Evolutionary conservation across 35 echinoderm and acorn worm genomes (phyloP).

Genomic region (Ophiothrix spiculata): DNA sequence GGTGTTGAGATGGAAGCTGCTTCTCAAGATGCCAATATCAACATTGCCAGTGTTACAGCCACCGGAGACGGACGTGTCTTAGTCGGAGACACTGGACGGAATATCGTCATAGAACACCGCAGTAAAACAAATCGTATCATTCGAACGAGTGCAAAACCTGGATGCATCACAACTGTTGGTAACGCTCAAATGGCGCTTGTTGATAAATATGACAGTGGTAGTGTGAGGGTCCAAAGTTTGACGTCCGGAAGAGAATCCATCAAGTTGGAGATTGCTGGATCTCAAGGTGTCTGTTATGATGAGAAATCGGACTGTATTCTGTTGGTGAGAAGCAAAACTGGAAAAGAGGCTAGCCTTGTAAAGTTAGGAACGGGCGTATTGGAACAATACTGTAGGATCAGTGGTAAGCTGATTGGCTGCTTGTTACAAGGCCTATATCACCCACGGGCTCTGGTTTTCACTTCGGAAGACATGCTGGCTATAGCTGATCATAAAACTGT

Average conservation of each 20-base stretch:
- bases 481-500: not conserved
- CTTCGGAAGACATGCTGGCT: not conserved
- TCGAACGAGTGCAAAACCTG: not conserved
- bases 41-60: not conserved
- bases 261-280: not conserved
- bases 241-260: not conserved
- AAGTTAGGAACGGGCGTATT: not conserved
- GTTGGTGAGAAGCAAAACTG: not conserved
- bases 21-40: not conserved
- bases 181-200: not conserved
- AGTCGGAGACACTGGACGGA: not conserved
- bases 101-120: not conserved
- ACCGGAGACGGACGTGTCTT: not conserved
- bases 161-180: not conserved
- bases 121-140: not conserved
- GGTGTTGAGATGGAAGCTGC: not conserved
- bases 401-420: not conserved
- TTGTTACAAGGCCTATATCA: not conserved
- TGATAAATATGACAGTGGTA: not conserved
- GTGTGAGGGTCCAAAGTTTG: not conserved
- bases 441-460: not conserved
- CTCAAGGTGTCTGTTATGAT: not conserved
- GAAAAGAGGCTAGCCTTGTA: not conserved
- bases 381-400: constrained; percentile 4
- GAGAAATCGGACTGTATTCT: constrained; percentile 1